Base-by-base conservation (phyloP, 2,113 vertebrate genomes). In the Hyla sarda region DNA sequence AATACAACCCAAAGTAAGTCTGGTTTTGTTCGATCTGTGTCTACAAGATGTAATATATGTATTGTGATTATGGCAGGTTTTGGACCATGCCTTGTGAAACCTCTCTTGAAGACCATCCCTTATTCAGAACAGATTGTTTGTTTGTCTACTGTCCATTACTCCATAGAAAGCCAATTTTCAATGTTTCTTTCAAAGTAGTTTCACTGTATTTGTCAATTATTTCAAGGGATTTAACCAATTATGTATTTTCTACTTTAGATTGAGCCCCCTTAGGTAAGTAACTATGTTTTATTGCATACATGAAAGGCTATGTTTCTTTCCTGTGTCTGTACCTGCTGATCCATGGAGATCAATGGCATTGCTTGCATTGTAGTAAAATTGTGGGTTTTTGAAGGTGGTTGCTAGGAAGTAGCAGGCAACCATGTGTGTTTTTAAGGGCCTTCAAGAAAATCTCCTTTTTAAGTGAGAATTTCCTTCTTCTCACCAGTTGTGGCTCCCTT, bases 1-100 rank as follows among this genome's bases (percentile, higher is more conserved):
- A 87, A 85, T 92, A 48, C 93, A 94, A 60, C 94, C 96, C 76
- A 98, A 97, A 95, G 98, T 97, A 95, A 97, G 97, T 95, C 73
- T 56, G 50, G 75, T n/a, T 82, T 77, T 77, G 47, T 30, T n/a
- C 16, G 45, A 37, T 25, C 58, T 28, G 5, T 56, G 23, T 6
- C 10, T 65, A n/a, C 5, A 30, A 65, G 25, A 14, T 30, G 12
- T 16, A 32, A 0, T 2, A 9, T 58, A 1, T n/a, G 1, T 58
- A 8, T n/a, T 58, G 0, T 2, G 2, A 5, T 58, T 7, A 37
- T 34, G 8, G 14, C 19, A 71, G 32, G 67, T 41, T 71, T 21
- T 17, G 16, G 16, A 69, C 34, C 8, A 41, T 41, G 41, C 8
- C 3, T 8, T 5, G 41, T 41, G 8, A 41, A 41, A 41, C 41